These are phyloP conservation scores for Conger conger DNA, from an alignment of 2,113 vertebrate genomes.

Conservation along the genomic window DNA sequence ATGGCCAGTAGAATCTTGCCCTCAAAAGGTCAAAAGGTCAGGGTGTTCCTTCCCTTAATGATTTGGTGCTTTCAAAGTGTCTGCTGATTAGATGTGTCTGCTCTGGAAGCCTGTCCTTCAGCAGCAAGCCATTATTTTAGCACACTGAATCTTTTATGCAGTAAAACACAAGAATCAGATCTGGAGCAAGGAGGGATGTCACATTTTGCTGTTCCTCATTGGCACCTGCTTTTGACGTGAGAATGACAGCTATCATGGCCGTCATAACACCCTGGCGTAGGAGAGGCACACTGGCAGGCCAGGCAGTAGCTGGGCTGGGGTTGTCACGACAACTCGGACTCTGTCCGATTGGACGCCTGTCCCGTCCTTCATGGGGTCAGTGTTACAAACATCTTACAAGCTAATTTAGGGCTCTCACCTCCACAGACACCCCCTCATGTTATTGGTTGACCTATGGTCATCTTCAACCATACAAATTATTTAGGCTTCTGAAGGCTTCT, in stretches of 20 bases:
- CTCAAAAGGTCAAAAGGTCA: not conserved
- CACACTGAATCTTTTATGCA: not conserved
- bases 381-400: not conserved
- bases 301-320: no score
- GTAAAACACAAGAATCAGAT: not conserved
- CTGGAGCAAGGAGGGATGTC: no score
- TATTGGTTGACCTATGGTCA: not conserved
- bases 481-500: not conserved
- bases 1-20: not conserved
- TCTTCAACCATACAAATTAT: not conserved
- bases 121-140: not conserved
- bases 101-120: constrained; percentile 6
- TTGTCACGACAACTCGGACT: not conserved
- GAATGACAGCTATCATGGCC: no score
- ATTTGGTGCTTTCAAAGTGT: not conserved
- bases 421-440: not conserved
- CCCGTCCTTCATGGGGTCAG: not conserved
- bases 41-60: not conserved
- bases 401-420: not conserved
- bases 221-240: no score
- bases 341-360: not conserved
- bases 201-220: no score
- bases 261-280: no score
- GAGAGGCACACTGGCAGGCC: no score
- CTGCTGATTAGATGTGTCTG: not conserved